These are phyloP conservation scores for Bryconaethiops microstoma DNA, from an alignment of 2,797 vertebrate genomes.

Conservation along the genomic window DNA sequence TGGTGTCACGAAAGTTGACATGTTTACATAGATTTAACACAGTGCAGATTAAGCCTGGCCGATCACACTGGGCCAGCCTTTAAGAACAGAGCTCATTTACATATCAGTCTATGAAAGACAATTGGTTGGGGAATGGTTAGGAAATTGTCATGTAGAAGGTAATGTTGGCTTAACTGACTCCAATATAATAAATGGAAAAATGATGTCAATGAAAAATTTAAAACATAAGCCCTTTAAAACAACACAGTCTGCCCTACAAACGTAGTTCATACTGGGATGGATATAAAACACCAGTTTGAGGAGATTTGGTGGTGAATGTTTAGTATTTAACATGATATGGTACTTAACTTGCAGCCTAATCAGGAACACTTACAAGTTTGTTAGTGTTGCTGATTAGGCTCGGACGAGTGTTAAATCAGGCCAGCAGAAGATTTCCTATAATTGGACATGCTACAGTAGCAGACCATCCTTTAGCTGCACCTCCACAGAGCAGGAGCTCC, in stretches of 20 bases:
- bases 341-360: background rate
- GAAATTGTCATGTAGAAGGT: too few relatives aligned
- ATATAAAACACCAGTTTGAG: background rate
- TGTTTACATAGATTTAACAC: too few relatives aligned
- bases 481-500: background rate
- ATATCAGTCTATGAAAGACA: too few relatives aligned
- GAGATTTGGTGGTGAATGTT: background rate
- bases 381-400: background rate
- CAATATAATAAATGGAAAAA: too few relatives aligned
- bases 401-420: background rate
- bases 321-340: background rate
- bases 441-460: slow-evolving; percentile 3
- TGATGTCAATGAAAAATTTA: background rate
- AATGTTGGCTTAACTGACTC: too few relatives aligned
- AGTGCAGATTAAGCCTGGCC: too few relatives aligned
- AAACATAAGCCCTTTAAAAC: background rate
- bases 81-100: too few relatives aligned
- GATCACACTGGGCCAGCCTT: too few relatives aligned
- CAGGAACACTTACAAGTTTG: background rate
- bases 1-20: too few relatives aligned
- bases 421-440: background rate
- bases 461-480: background rate
- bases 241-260: background rate
- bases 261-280: background rate
- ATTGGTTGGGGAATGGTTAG: too few relatives aligned